Conservation (phyloP, 2,888 invertebrate species). For the Tenthredo scrophulariae region DNA sequence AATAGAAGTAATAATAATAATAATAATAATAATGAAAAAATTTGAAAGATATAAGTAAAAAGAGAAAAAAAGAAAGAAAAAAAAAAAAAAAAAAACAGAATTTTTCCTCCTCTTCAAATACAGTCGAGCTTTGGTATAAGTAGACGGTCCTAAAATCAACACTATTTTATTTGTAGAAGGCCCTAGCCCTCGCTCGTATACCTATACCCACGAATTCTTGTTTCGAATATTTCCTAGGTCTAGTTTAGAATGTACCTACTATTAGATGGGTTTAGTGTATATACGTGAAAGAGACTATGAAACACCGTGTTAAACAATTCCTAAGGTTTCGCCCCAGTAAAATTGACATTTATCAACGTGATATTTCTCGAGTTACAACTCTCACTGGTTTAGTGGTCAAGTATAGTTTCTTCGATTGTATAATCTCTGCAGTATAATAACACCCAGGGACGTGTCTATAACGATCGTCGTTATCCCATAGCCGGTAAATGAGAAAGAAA, state of each 20-base stretch:
- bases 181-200: neutral
- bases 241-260: neutral
- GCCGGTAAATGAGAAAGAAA: neutral
- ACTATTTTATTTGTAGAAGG: neutral
- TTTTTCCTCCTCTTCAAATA: neutral
- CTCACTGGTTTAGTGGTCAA: conserved; percentile 32
- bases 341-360: conserved; percentile 39
- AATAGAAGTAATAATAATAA: neutral
- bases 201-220: neutral
- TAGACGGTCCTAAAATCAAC: neutral
- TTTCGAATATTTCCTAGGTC: neutral
- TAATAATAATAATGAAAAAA: neutral
- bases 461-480: neutral
- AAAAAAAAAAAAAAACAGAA: neutral
- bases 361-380: conserved; percentile 44
- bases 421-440: neutral
- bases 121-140: neutral
- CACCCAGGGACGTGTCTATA: too few species aligned
- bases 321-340: conserved; percentile 36
- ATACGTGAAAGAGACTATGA: neutral
- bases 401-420: conserved; percentile 47
- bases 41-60: neutral
- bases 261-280: too few species aligned
- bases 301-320: conserved; percentile 26
- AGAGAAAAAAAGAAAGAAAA: neutral